Base-by-base conservation (phyloP, 2,797 vertebrate genomes). In the Amphiprion clarkii region DNA sequence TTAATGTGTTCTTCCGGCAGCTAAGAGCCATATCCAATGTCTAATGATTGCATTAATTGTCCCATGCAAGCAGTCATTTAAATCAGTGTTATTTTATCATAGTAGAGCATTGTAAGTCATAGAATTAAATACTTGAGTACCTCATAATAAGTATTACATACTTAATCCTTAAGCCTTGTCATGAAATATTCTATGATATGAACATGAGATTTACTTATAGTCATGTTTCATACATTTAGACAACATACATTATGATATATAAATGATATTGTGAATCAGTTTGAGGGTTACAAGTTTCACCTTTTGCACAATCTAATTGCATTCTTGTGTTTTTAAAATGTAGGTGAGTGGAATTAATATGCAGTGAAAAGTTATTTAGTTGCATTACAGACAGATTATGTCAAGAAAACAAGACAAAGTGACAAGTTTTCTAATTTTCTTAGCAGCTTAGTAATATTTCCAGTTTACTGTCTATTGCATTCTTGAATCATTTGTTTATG, bases 1-100 rank as follows among this genome's bases (percentile, higher is more conserved):
- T 82, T 76, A 66, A 81, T 64, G 54, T 85, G 67, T 74, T 81
- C 74, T 83, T 86, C 85, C 79, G 33, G 23, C 79, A 74, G 85
- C 71, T 87, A 81, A 81, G 44, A 81, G 65, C 46, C 81, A 68
- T 71, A 62, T 67, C 60, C 66, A 67, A 27, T 60, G 84, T 76
- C 57, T 67, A 12, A 21, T 75, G 85, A 71, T 76, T 66, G 55
- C 57, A 76, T 81, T 73, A 88, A 88, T 54, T 73, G 40, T 53
- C 39, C 83, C 11, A 69, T 74, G 65, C 63, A 40, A 79, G 39
- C 17, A 73, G 69, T 75, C 62, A 57, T 67, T 86, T 52, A 67
- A 66, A 76, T 76, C 33, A 51, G 10, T 64, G 27, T 44, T 76
- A 48, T 52, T 82, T 3, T 29, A 23, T 70, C 49, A 69, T 16